A percentile compares a stretch with the other conserved stretches of the same genome.
Evolutionary conservation across 2,797 vertebrate genomes (phyloP).

Genomic region (Peromyscus attwateri): DNA sequence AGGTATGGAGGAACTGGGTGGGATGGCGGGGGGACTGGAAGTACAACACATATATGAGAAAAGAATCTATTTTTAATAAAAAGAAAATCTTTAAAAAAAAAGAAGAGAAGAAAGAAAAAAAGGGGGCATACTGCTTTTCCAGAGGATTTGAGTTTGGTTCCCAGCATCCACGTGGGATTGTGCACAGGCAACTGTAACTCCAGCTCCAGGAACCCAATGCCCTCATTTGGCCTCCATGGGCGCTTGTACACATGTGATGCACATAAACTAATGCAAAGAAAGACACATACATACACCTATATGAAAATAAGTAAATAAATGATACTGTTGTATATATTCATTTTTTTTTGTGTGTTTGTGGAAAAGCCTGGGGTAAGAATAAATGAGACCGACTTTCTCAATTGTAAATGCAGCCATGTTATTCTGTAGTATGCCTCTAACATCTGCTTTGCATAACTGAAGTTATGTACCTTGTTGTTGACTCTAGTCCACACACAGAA

Average conservation of each 20-base stretch:
- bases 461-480: background rate
- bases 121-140: no score
- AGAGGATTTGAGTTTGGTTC: background rate
- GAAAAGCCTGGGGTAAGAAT: no score
- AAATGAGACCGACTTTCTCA: background rate
- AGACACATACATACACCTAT: background rate
- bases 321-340: background rate
- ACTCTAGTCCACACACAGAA: background rate
- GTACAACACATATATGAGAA: background rate
- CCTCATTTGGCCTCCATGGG: no score
- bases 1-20: no score
- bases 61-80: background rate
- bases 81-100: background rate
- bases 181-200: background rate
- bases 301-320: background rate
- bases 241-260: background rate
- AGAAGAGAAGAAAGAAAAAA: background rate
- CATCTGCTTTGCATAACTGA: background rate
- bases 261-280: background rate
- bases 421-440: background rate
- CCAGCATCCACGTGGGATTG: background rate
- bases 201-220: background rate
- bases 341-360: no score
- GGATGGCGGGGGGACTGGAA: accelerated
- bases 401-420: background rate